Percentiles rank a stretch among this genome's conserved stretches.
These are phyloP conservation scores for Cheilosia impressa DNA, from an alignment of 2,888 invertebrate genomes.

Conservation along the genomic window DNA sequence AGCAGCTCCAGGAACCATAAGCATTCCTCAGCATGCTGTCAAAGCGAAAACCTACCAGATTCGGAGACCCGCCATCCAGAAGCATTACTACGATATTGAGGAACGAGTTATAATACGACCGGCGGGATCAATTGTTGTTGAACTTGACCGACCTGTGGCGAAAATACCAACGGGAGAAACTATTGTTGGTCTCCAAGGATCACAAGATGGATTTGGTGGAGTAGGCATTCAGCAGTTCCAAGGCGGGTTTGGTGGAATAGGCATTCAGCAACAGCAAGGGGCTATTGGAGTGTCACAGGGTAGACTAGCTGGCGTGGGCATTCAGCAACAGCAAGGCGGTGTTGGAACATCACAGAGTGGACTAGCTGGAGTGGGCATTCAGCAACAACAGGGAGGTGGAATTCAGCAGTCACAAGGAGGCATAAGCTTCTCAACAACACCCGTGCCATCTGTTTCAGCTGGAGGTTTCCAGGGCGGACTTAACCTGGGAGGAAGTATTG, in stretches of 20 bases:
- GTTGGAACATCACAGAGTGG: background rate
- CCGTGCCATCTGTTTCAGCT: too few relatives aligned
- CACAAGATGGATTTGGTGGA: constrained; percentile 16
- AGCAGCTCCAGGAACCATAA: constrained; percentile 85
- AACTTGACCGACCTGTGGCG: constrained; percentile 86
- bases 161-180: constrained; percentile 84
- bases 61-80: constrained; percentile 86
- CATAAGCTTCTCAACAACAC: too few relatives aligned
- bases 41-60: constrained; percentile 86
- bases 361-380: constrained; percentile 2
- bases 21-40: constrained; percentile 86
- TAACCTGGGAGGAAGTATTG: too few relatives aligned
- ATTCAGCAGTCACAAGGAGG: background rate
- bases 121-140: constrained; percentile 86
- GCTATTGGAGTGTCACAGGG: background rate
- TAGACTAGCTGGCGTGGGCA: background rate
- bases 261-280: constrained; percentile 1
- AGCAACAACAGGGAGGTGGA: constrained; percentile 42
- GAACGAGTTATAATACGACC: constrained; percentile 86
- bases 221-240: constrained; percentile 29
- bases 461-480: too few relatives aligned
- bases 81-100: constrained; percentile 87
- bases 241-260: background rate
- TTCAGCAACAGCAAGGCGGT: constrained; percentile 17
- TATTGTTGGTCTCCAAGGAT: constrained; percentile 78